These are phyloP conservation scores for Trissolcus basalis DNA, from an alignment of 1,140 invertebrate genomes.

Conservation along the genomic window DNA sequence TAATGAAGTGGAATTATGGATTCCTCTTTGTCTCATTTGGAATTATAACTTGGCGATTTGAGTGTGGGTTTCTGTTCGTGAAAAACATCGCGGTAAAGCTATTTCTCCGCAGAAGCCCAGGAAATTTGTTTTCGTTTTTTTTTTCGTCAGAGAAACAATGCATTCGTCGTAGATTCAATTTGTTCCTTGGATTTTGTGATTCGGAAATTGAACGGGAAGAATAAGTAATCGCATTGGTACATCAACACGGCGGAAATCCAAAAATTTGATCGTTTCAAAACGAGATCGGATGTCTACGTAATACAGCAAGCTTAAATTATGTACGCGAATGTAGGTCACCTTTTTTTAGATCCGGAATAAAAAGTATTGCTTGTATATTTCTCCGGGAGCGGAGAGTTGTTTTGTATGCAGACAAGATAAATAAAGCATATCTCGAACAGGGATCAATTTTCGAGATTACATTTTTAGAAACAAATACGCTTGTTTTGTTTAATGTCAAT, in stretches of 20 bases:
- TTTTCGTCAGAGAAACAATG: no score
- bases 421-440: constrained; percentile 25
- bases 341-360: constrained; percentile 38
- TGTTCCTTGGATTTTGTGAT: no score
- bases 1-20: no score
- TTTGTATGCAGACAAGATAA: constrained; percentile 28
- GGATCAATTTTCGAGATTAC: constrained; percentile 36
- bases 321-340: constrained; percentile 31
- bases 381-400: constrained; percentile 5
- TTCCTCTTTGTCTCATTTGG: no score
- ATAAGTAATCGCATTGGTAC: no score
- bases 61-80: no score
- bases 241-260: background rate
- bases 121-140: no score
- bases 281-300: constrained; percentile 5
- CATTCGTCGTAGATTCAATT: no score
- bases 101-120: no score
- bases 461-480: constrained; percentile 12
- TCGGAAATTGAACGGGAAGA: no score
- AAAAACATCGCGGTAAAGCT: no score
- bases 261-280: background rate
- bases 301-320: constrained; percentile 8
- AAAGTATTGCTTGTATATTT: constrained; percentile 30
- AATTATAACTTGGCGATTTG: no score
- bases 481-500: background rate